A percentile compares a stretch with the other conserved stretches of the same genome.
These are phyloP conservation scores for Dolichotis patagonum DNA, from an alignment of 2,113 vertebrate species.

Conservation along the genomic window DNA sequence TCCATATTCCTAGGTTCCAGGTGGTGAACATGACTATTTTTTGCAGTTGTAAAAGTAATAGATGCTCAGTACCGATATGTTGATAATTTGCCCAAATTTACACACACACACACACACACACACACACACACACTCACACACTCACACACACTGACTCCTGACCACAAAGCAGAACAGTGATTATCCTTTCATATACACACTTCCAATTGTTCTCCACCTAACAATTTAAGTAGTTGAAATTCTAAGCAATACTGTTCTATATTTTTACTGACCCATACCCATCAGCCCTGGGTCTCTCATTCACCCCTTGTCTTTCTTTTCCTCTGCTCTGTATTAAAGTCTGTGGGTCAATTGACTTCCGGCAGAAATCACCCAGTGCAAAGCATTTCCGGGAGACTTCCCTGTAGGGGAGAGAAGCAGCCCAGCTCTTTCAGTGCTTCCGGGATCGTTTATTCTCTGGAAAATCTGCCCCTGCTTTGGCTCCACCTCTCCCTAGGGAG, in stretches of 20 bases:
- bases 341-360: background rate
- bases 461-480: background rate
- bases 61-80: background rate
- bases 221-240: slow-evolving; percentile 1
- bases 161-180: background rate
- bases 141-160: background rate
- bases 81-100: background rate
- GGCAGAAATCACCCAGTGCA: background rate
- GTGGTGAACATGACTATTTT: background rate
- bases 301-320: background rate
- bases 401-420: background rate
- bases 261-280: background rate
- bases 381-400: background rate
- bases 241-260: background rate
- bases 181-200: background rate
- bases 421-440: background rate
- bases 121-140: too few relatives aligned
- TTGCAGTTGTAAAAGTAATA: background rate
- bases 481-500: background rate
- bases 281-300: background rate
- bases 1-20: background rate
- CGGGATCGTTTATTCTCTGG: background rate
- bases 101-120: background rate
- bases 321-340: background rate
- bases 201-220: background rate